Conservation (phyloP, 2,797 vertebrate species). For the Anabas testudineus region DNA sequence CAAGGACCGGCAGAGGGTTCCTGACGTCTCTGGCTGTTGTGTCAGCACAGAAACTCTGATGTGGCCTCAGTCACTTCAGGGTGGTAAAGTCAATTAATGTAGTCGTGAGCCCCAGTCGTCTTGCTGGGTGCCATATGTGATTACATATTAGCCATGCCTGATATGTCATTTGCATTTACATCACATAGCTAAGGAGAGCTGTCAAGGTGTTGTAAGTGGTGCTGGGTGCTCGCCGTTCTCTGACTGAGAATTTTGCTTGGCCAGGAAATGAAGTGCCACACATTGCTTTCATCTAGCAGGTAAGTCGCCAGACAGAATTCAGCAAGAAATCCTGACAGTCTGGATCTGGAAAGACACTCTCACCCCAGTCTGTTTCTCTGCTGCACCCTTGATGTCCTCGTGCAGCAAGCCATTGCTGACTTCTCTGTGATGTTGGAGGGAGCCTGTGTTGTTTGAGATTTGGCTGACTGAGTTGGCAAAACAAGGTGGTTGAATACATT, state of each 20-base stretch:
- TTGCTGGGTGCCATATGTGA: constrained; percentile 83
- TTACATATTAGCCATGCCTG: constrained; percentile 81
- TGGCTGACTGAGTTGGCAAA: constrained; percentile 83
- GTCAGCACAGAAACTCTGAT: constrained; percentile 72
- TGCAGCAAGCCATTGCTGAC: constrained; percentile 74
- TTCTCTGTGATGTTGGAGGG: constrained; percentile 78
- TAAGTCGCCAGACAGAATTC: constrained; percentile 72
- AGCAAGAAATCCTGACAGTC: constrained; percentile 74
- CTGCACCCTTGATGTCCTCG: constrained; percentile 79
- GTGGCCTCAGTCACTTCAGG: constrained; percentile 77
- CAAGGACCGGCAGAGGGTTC: constrained; percentile 51
- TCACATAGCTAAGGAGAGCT: constrained; percentile 73
- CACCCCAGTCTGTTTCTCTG: constrained; percentile 74
- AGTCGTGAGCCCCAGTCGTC: constrained; percentile 72
- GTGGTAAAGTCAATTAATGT: constrained; percentile 81
- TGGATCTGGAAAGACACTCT: constrained; percentile 78
- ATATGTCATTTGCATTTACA: constrained; percentile 83
- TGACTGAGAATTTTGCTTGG: constrained; percentile 65
- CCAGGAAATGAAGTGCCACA: constrained; percentile 79
- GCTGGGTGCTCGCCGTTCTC: constrained; percentile 56
- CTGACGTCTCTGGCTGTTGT: constrained; percentile 68
- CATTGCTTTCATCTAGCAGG: constrained; percentile 77
- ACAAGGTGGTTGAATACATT: constrained; percentile 80
- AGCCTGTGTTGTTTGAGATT: constrained; percentile 84
- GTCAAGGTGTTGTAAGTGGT: constrained; percentile 71